phyloP scores from a whole-genome alignment of 2,797 vertebrate species.

The Sebastes wilsoni region DNA sequence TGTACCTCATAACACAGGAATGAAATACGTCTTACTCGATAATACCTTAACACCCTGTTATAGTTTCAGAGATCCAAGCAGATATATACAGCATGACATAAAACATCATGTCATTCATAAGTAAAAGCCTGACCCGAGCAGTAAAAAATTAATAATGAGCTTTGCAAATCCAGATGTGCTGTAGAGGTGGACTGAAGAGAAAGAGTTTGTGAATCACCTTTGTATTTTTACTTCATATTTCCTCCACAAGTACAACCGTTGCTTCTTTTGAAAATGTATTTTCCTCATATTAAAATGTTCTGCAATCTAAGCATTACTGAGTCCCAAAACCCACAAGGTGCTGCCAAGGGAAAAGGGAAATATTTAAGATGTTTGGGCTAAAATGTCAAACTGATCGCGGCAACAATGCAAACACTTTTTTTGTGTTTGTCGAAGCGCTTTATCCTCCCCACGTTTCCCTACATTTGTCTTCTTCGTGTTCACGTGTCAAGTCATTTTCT shows the following conservation, averaged over 20 bases:
- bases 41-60: constrained; percentile 1
- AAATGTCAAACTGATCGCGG: constrained; percentile 14
- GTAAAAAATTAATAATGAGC: neutral
- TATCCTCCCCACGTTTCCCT: constrained; percentile 13
- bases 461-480: constrained; percentile 37
- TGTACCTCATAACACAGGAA: constrained; percentile 19
- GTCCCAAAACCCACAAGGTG: neutral
- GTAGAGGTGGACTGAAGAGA: neutral
- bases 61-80: neutral
- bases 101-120: constrained; percentile 15
- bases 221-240: neutral
- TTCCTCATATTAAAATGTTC: constrained; percentile 2
- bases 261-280: neutral
- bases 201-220: neutral
- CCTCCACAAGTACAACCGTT: neutral
- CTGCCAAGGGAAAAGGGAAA: constrained; percentile 4
- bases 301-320: constrained; percentile 8
- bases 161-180: constrained; percentile 16
- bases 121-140: neutral
- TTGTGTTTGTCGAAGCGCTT: neutral
- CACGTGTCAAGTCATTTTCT: constrained; percentile 29
- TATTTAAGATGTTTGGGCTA: constrained; percentile 5
- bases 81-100: constrained; percentile 1
- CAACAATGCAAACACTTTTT: constrained; percentile 20
- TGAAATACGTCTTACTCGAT: constrained; percentile 15